Percentiles rank a stretch among this genome's conserved stretches.
These are phyloP conservation scores for Macrobrachium nipponense DNA, from an alignment of 1,140 invertebrate genomes.

Conservation along the genomic window DNA sequence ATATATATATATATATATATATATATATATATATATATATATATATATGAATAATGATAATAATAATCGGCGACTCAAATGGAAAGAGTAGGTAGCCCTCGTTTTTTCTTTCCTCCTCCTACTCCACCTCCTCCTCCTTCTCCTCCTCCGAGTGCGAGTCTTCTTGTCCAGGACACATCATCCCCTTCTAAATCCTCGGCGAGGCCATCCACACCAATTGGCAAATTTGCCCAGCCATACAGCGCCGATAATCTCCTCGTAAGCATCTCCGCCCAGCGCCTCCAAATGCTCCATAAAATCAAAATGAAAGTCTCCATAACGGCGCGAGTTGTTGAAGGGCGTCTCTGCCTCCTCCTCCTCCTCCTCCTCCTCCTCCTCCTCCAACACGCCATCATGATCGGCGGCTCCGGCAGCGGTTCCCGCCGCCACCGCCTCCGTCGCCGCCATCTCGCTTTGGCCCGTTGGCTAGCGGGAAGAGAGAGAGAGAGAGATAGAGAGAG, in stretches of 20 bases:
- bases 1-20: constrained; percentile 13
- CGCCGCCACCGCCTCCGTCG: not conserved
- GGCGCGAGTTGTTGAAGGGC: constrained; percentile 18
- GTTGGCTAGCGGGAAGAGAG: not conserved
- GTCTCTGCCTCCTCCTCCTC: constrained; percentile 41
- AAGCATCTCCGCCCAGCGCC: constrained; percentile 50
- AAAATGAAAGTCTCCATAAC: constrained; percentile 51
- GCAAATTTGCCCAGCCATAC: constrained; percentile 44
- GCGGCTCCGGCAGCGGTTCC: not conserved
- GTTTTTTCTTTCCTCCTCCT: not conserved
- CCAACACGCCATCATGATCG: constrained; percentile 56
- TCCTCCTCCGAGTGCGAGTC: not conserved
- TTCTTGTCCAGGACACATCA: not conserved
- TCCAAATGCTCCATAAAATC: constrained; percentile 54
- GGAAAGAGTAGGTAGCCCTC: not conserved
- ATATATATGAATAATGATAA: too few relatives aligned
- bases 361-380: not conserved
- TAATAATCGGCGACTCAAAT: too few relatives aligned
- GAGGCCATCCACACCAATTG: constrained; percentile 22
- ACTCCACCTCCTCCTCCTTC: not conserved
- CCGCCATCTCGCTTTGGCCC: constrained; percentile 55
- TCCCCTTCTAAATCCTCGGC: not conserved
- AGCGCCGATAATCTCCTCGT: constrained; percentile 44
- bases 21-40: constrained; percentile 10
- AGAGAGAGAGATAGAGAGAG: too few relatives aligned